Percentiles rank a stretch among this genome's conserved stretches.
Conservation (phyloP, 2,797 vertebrate genomes). For the Siniperca scherzeri region DNA sequence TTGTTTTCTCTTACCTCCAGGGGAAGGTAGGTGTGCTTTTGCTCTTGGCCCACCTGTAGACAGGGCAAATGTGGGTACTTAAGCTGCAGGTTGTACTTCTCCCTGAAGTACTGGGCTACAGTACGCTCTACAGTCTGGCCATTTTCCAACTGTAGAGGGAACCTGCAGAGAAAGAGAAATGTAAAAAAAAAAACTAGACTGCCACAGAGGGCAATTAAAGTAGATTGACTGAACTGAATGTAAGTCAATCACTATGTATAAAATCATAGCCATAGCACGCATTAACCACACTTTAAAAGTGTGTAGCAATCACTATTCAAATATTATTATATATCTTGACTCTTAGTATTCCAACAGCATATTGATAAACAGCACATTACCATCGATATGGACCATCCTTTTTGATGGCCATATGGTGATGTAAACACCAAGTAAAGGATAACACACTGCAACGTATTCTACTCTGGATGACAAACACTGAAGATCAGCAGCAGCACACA, state of each 20-base stretch:
- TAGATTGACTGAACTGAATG: background rate
- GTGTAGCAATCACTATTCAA: background rate
- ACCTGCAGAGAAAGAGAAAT: constrained; percentile 82
- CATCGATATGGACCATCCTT: background rate
- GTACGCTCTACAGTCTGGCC: constrained; percentile 99
- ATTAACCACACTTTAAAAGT: background rate
- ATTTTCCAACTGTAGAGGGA: constrained; percentile 97
- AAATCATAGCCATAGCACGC: background rate
- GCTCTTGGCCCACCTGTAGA: constrained; percentile 99
- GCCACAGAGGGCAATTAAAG: background rate
- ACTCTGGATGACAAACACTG: background rate
- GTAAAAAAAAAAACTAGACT: background rate
- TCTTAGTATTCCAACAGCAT: background rate
- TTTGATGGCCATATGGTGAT: background rate
- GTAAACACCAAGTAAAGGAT: background rate
- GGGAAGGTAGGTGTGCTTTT: constrained; percentile 99
- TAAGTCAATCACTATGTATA: background rate
- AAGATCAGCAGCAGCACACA: constrained; percentile 21
- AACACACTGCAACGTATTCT: background rate
- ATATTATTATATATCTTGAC: background rate
- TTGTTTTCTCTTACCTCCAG: constrained; percentile 91
- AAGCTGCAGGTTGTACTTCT: constrained; percentile 98
- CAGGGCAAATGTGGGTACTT: constrained; percentile 99
- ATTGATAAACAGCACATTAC: background rate
- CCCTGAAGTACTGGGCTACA: constrained; percentile 99